Percentiles rank a stretch among this genome's conserved stretches.
These are phyloP conservation scores for Cryptoblepharus egeriae DNA, from an alignment of 2,797 vertebrate genomes.

Conservation along the genomic window DNA sequence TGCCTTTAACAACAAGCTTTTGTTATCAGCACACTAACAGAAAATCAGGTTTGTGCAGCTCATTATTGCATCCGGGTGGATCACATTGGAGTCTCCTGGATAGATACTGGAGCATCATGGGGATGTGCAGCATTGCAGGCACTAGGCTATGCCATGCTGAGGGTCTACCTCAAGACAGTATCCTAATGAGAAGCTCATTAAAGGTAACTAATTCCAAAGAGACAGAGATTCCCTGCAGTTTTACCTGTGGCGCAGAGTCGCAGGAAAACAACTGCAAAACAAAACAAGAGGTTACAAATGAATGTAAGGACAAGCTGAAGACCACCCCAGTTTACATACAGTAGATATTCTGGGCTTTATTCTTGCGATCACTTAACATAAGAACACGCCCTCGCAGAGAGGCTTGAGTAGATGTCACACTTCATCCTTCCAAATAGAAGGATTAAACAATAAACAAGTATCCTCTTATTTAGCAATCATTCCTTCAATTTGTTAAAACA, in stretches of 20 bases:
- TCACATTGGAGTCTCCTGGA: too few relatives aligned
- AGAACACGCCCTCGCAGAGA: not conserved
- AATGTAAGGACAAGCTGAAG: not conserved
- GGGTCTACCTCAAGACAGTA: not conserved
- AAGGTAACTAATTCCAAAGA: not conserved
- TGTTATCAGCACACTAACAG: not conserved
- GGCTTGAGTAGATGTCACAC: not conserved
- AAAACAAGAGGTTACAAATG: slow-evolving; percentile 9
- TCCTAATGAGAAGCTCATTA: not conserved
- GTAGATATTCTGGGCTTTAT: not conserved
- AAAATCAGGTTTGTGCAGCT: not conserved
- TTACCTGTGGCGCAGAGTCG: slow-evolving; percentile 34
- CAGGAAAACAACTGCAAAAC: slow-evolving; percentile 19
- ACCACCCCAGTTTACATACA: not conserved
- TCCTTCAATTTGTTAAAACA: not conserved
- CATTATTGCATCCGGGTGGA: not conserved
- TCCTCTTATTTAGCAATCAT: not conserved
- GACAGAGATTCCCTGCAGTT: not conserved
- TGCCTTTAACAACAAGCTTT: not conserved
- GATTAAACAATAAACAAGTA: not conserved
- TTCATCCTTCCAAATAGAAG: not conserved
- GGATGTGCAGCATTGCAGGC: not conserved
- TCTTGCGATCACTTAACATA: not conserved
- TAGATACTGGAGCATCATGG: not conserved
- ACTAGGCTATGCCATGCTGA: not conserved